Conservation (phyloP, 2,797 vertebrate species). For the Columba guinea region DNA sequence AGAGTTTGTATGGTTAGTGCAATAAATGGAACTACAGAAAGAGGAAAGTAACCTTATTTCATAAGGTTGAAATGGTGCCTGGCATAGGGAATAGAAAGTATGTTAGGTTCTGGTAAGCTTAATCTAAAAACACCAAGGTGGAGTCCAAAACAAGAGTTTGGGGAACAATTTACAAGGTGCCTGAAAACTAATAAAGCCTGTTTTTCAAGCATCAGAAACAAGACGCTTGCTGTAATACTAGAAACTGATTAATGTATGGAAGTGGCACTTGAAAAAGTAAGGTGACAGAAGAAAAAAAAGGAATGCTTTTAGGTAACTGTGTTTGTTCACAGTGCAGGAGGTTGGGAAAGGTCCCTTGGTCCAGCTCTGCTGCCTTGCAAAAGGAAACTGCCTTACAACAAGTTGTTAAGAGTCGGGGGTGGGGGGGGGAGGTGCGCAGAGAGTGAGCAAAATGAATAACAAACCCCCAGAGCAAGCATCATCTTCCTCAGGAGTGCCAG, state of each 20-base stretch:
- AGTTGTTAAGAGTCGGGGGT: background rate
- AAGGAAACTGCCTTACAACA: background rate
- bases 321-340: background rate
- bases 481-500: background rate
- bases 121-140: background rate
- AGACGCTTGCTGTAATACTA: background rate
- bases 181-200: background rate
- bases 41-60: background rate
- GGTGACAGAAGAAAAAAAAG: background rate
- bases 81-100: background rate
- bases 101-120: background rate
- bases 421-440: background rate
- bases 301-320: background rate
- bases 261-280: background rate
- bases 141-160: background rate
- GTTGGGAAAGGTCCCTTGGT: background rate
- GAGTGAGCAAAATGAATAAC: background rate
- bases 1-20: background rate
- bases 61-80: background rate
- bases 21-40: background rate
- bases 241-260: background rate
- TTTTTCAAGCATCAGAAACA: background rate
- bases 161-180: background rate
- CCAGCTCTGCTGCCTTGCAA: background rate
- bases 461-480: background rate